These are phyloP conservation scores for Trissolcus brochymenae DNA, from an alignment of 2,888 invertebrate species.

Conservation along the genomic window DNA sequence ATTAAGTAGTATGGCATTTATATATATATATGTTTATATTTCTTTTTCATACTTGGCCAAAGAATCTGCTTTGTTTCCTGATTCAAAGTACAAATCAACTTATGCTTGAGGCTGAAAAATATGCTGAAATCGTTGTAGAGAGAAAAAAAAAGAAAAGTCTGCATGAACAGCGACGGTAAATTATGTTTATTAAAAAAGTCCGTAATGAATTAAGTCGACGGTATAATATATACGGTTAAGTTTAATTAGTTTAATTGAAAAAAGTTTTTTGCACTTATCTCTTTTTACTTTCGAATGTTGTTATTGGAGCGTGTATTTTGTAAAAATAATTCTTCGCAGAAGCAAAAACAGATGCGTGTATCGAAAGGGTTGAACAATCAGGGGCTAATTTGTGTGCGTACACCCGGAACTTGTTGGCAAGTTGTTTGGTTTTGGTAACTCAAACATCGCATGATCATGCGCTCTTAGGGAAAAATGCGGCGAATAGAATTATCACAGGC, in stretches of 20 bases:
- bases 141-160: slow-evolving; percentile 24
- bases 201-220: slow-evolving; percentile 18
- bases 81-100: too few species aligned
- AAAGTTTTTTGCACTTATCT: slow-evolving; percentile 5
- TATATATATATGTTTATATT: too few species aligned
- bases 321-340: slow-evolving; percentile 3
- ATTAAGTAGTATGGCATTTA: too few species aligned
- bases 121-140: slow-evolving; percentile 9
- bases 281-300: slow-evolving; percentile 14
- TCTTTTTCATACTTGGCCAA: too few species aligned
- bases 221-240: slow-evolving; percentile 6
- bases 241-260: slow-evolving; percentile 43
- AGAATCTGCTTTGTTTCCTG: too few species aligned
- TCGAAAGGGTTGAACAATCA: background rate
- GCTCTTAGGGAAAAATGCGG: slow-evolving; percentile 34
- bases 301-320: slow-evolving; percentile 8
- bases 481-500: slow-evolving; percentile 52
- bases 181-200: slow-evolving; percentile 30
- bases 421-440: slow-evolving; percentile 40
- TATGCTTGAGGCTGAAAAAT: too few species aligned
- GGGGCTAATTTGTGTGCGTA: background rate
- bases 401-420: slow-evolving; percentile 12
- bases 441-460: slow-evolving; percentile 54
- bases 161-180: slow-evolving; percentile 10
- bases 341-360: slow-evolving; percentile 9